Evolutionary conservation across 92 coral and sea anemone genomes (phyloP).

Genomic region (Chrysogorgia sp.): DNA sequence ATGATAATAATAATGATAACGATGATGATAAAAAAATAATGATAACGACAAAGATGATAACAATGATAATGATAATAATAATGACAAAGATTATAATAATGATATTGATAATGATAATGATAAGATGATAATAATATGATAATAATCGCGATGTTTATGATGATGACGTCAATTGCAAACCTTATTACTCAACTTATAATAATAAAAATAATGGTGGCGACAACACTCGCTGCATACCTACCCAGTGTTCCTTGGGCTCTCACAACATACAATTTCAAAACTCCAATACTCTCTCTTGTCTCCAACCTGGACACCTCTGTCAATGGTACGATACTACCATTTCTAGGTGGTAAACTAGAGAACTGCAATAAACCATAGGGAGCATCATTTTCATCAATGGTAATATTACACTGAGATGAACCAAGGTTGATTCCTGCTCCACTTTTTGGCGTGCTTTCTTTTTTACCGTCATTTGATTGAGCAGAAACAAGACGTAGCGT

Average conservation of each 20-base stretch:
- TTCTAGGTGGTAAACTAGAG: conserved; percentile 57
- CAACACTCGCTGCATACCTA: conserved; percentile 18
- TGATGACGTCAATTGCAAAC: too few species aligned
- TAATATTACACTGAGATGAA: conserved; percentile 74
- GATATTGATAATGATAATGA: too few species aligned
- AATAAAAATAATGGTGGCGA: too few species aligned
- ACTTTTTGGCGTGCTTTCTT: conserved; percentile 78
- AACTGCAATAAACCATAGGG: conserved; percentile 95
- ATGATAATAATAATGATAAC: background rate
- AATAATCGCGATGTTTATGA: too few species aligned
- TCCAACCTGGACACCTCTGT: conserved; percentile 56
- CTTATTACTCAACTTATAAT: background rate
- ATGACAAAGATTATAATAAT: too few species aligned
- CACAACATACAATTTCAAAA: conserved; percentile 64
- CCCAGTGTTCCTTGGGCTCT: conserved; percentile 89
- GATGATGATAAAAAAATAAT: too few species aligned
- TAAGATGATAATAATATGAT: too few species aligned
- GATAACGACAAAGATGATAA: background rate
- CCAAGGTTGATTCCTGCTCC: conserved; percentile 83
- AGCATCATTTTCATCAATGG: conserved; percentile 73
- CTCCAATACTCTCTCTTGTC: conserved; percentile 75
- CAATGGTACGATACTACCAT: conserved; percentile 64
- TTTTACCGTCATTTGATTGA: conserved; percentile 68
- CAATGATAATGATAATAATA: background rate
- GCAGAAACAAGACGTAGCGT: conserved; percentile 72